Percentiles rank a stretch among this genome's conserved stretches.
phyloP scores from a whole-genome alignment of 2,113 vertebrate species.

The Enhydra lutris region DNA sequence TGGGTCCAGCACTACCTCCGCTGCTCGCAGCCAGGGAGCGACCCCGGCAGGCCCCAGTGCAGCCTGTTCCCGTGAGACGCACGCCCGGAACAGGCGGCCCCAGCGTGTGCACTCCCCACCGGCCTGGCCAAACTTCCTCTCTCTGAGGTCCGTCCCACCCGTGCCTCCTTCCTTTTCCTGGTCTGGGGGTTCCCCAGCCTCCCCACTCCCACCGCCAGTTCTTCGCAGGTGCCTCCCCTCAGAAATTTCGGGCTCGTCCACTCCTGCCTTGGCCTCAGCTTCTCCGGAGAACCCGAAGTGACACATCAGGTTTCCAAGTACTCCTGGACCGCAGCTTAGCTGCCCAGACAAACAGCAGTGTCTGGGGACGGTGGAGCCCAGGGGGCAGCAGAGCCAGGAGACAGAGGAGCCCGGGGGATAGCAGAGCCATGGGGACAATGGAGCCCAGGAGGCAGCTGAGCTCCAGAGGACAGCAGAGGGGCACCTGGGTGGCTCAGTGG shows the following conservation, averaged over 20 bases:
- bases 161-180: not conserved
- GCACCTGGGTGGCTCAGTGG: no score
- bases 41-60: accelerated
- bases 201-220: not conserved
- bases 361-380: not conserved
- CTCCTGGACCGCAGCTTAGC: not conserved
- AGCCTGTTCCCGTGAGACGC: accelerated
- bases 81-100: not conserved
- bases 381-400: accelerated
- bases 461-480: no score
- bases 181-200: not conserved
- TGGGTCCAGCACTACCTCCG: not conserved
- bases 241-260: not conserved
- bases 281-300: not conserved
- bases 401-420: accelerated
- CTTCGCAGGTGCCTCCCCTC: not conserved
- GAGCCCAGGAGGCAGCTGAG: no score
- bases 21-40: not conserved
- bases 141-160: not conserved
- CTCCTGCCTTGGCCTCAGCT: not conserved
- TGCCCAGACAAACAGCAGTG: not conserved
- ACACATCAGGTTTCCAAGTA: not conserved
- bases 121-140: not conserved
- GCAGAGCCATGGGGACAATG: not conserved
- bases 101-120: no score